phyloP scores from a whole-genome alignment of 2,113 vertebrate genomes.

The Barbus barbus region DNA sequence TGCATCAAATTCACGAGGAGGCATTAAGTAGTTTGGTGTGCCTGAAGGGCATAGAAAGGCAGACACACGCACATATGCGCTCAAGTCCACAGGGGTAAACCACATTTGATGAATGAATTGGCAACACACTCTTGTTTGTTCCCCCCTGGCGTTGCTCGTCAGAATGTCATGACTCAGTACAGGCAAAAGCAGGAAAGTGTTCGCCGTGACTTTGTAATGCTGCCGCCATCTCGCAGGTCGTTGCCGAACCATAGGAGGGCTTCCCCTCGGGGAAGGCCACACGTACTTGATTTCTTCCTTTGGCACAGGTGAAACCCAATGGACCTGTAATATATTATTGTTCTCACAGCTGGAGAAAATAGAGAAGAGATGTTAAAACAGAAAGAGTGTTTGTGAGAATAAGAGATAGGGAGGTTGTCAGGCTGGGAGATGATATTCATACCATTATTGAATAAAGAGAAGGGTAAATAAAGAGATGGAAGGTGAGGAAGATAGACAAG shows the following conservation, averaged over 20 bases:
- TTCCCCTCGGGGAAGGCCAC: constrained; percentile 59
- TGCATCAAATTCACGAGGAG: constrained; percentile 42
- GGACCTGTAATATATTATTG: constrained; percentile 43
- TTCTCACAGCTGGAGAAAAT: constrained; percentile 37
- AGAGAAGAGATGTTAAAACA: constrained; percentile 40
- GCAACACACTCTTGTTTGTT: constrained; percentile 66
- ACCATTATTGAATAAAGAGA: constrained; percentile 20
- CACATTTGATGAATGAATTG: constrained; percentile 75
- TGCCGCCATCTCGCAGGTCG: constrained; percentile 42
- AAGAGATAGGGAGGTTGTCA: constrained; percentile 20
- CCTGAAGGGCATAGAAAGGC: constrained; percentile 51
- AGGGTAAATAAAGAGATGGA: constrained; percentile 17
- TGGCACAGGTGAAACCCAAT: constrained; percentile 43
- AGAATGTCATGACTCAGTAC: constrained; percentile 70
- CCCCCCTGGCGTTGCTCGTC: constrained; percentile 66
- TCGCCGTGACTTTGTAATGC: constrained; percentile 68
- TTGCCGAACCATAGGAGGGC: constrained; percentile 42
- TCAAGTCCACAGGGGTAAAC: constrained; percentile 50
- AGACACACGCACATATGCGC: constrained; percentile 27
- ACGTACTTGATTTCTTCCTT: constrained; percentile 41
- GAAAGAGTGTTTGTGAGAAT: neutral
- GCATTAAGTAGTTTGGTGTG: constrained; percentile 39
- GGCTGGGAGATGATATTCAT: neutral
- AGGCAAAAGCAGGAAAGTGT: constrained; percentile 56
- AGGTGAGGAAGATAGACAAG: constrained; percentile 7